A percentile compares a stretch with the other conserved stretches of the same genome.
Evolutionary conservation across 2,113 vertebrate genomes (phyloP).

Genomic region (Tachuris rubrigastra): DNA sequence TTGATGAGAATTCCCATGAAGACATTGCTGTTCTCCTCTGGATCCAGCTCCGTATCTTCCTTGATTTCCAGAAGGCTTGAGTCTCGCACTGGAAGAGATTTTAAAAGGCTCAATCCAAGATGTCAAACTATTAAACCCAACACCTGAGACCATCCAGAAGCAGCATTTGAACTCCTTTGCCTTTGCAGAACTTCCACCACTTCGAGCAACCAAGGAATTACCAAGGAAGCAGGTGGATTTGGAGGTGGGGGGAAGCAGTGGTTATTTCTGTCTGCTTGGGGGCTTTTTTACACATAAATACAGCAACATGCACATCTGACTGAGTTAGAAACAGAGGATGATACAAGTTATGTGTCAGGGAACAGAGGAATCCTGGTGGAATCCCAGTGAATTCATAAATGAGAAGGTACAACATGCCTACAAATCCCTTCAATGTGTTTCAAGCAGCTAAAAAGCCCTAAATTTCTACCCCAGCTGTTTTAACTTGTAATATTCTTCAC

Average conservation of each 20-base stretch:
- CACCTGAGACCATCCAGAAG: background rate
- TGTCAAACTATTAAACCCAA: background rate
- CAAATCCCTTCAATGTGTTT: background rate
- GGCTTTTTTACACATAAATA: background rate
- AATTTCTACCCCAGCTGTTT: background rate
- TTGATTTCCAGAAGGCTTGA: constrained; percentile 81
- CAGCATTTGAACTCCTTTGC: background rate
- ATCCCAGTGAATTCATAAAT: background rate
- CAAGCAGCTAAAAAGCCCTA: background rate
- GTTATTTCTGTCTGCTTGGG: background rate
- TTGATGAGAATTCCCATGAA: constrained; percentile 98
- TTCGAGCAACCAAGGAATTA: background rate
- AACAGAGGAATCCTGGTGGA: background rate
- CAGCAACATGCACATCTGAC: background rate
- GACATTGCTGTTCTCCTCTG: constrained; percentile 91
- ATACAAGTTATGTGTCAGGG: fast-evolving
- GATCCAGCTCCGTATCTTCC: constrained; percentile 87
- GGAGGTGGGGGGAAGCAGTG: background rate
- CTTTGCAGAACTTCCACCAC: background rate
- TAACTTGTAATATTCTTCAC: background rate
- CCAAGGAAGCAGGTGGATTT: background rate
- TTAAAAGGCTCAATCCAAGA: background rate
- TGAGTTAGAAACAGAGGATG: background rate
- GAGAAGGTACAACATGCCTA: background rate
- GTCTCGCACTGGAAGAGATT: constrained; percentile 76